Evolutionary conservation across 2,888 invertebrate species (phyloP).

Genomic region (Drosophila infuscata): DNA sequence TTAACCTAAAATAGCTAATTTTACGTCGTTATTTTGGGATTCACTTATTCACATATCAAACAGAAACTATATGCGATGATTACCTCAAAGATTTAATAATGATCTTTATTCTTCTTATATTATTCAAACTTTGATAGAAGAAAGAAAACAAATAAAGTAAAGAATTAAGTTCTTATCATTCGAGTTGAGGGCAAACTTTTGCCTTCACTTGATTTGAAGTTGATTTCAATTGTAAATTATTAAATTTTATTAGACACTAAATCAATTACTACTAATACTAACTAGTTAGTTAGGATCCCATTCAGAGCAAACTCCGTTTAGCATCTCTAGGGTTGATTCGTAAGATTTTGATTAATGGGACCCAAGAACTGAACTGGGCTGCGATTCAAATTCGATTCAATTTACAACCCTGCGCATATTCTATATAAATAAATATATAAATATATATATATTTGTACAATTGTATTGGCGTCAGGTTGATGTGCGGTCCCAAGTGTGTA

Average conservation of each 20-base stretch:
- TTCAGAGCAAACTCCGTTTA: neutral
- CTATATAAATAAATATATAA: neutral
- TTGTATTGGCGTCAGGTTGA: conserved; percentile 45
- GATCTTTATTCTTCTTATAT: neutral
- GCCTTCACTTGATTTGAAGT: neutral
- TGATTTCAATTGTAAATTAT: neutral
- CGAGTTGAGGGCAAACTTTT: neutral
- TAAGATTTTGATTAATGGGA: conserved; percentile 46
- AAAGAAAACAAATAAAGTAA: neutral
- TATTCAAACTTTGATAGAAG: neutral
- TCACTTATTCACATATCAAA: neutral
- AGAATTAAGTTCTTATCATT: neutral
- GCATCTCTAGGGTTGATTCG: neutral
- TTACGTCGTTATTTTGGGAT: too few species aligned
- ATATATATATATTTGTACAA: neutral
- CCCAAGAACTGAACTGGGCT: neutral
- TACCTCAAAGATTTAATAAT: too few species aligned
- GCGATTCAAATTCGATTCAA: conserved; percentile 43
- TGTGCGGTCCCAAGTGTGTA: conserved; percentile 43
- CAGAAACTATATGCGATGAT: too few species aligned
- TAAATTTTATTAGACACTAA: neutral
- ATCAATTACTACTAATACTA: conserved; percentile 9
- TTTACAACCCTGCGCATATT: conserved; percentile 37
- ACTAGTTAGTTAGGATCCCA: conserved; percentile 1
- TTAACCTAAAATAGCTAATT: too few species aligned